These are phyloP conservation scores for Zaprionus vittiger DNA, from an alignment of 1,140 invertebrate genomes.

Conservation along the genomic window DNA sequence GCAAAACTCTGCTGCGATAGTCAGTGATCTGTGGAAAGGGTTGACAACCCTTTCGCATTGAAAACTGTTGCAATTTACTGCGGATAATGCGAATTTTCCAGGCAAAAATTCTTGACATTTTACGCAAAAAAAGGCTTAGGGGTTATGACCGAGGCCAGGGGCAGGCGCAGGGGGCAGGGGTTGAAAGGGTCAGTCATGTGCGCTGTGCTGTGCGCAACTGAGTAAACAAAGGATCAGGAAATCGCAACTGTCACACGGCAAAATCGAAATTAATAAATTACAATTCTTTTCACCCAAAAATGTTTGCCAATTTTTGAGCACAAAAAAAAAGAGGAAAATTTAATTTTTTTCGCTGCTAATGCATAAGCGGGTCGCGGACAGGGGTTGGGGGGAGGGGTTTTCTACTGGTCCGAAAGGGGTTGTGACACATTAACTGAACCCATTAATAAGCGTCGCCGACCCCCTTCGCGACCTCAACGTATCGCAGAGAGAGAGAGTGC, in stretches of 20 bases:
- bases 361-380: slow-evolving; percentile 43
- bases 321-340: slow-evolving; percentile 56
- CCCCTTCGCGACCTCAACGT: slow-evolving; percentile 52
- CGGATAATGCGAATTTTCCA: slow-evolving; percentile 78
- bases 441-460: slow-evolving; percentile 83
- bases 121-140: slow-evolving; percentile 51
- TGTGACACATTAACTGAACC: slow-evolving; percentile 80
- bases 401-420: slow-evolving; percentile 54
- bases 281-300: slow-evolving; percentile 58
- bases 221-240: slow-evolving; percentile 80
- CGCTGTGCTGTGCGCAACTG: slow-evolving; percentile 47
- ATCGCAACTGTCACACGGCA: slow-evolving; percentile 71
- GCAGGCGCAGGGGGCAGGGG: slow-evolving; percentile 17
- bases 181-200: slow-evolving; percentile 70
- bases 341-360: slow-evolving; percentile 51
- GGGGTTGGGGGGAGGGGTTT: slow-evolving; percentile 10
- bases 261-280: slow-evolving; percentile 83
- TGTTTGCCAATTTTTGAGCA: slow-evolving; percentile 75
- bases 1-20: slow-evolving; percentile 37
- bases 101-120: slow-evolving; percentile 63
- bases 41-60: slow-evolving; percentile 61
- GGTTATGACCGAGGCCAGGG: slow-evolving; percentile 35
- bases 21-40: slow-evolving; percentile 49
- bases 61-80: slow-evolving; percentile 71
- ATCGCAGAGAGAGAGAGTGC: slow-evolving; percentile 1